Evolutionary conservation across 2,113 vertebrate species (phyloP).

Genomic region (Rhodinocichla rosea): DNA sequence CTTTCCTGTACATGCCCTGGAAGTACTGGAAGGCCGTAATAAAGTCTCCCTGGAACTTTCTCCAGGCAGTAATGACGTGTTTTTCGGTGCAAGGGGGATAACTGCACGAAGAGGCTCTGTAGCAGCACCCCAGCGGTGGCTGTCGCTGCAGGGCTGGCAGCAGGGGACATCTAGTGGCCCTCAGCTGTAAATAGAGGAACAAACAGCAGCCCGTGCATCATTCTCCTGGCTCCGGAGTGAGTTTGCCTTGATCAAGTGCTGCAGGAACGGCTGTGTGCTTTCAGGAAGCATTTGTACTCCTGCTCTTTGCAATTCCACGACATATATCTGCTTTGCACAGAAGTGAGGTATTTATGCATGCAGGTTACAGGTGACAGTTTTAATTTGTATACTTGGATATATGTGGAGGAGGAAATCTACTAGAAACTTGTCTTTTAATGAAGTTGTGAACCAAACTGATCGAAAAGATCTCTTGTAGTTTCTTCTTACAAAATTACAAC

Average conservation of each 20-base stretch:
- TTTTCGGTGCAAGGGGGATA: background rate
- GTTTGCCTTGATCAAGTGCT: background rate
- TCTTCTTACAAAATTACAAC: background rate
- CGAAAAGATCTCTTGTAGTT: background rate
- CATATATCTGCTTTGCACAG: background rate
- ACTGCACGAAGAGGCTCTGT: background rate
- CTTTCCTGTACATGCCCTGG: background rate
- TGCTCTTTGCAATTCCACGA: background rate
- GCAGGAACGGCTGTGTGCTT: background rate
- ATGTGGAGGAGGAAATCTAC: background rate
- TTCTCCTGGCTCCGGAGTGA: background rate
- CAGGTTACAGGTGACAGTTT: background rate
- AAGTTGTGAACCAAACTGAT: background rate
- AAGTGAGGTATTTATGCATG: background rate
- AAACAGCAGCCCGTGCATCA: background rate
- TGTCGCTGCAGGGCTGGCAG: background rate
- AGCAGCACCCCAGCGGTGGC: fast-evolving
- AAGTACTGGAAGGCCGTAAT: background rate
- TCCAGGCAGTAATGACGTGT: background rate
- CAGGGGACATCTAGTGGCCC: constrained; percentile 52
- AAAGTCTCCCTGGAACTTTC: background rate
- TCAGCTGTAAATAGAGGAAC: background rate
- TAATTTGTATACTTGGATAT: background rate
- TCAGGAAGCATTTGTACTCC: background rate
- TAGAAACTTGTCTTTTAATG: background rate